Evolutionary conservation across 2,797 vertebrate genomes (phyloP).

Genomic region (Tragopan temminckii): DNA sequence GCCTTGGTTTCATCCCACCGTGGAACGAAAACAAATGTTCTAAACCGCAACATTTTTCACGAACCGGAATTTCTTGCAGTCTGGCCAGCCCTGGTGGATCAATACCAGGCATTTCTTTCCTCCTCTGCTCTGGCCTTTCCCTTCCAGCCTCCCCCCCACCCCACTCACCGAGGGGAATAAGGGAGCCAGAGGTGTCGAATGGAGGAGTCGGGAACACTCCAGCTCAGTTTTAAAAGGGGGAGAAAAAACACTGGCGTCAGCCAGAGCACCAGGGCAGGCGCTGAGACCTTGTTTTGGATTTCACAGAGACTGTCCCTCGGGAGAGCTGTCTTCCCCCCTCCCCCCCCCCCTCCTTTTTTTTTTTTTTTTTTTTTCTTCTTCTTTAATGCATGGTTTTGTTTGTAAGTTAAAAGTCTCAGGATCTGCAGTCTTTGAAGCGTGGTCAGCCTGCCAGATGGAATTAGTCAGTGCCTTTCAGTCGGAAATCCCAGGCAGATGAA

Average conservation of each 20-base stretch:
- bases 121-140: conserved; percentile 64
- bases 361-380: background rate
- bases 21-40: conserved; percentile 74
- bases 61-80: conserved; percentile 72
- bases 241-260: conserved; percentile 57
- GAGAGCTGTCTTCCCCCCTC: background rate
- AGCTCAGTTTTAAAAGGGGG: conserved; percentile 57
- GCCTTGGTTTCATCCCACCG: conserved; percentile 70
- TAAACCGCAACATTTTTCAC: conserved; percentile 74
- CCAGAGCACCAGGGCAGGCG: background rate
- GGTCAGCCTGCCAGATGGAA: conserved; percentile 75
- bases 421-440: conserved; percentile 72
- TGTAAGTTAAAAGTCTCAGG: conserved; percentile 72
- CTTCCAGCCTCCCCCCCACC: background rate
- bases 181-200: conserved; percentile 48
- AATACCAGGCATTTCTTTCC: conserved; percentile 72
- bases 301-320: conserved; percentile 49
- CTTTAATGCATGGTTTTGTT: conserved; percentile 64
- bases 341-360: accelerated
- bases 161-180: conserved; percentile 49
- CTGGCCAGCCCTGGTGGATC: conserved; percentile 69
- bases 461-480: conserved; percentile 72
- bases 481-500: conserved; percentile 76
- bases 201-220: background rate
- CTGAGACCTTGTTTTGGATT: conserved; percentile 70